A percentile compares a stretch with the other conserved stretches of the same genome.
Evolutionary conservation across 2,888 invertebrate genomes (phyloP).

Genomic region (Drosophila nigricruria): DNA sequence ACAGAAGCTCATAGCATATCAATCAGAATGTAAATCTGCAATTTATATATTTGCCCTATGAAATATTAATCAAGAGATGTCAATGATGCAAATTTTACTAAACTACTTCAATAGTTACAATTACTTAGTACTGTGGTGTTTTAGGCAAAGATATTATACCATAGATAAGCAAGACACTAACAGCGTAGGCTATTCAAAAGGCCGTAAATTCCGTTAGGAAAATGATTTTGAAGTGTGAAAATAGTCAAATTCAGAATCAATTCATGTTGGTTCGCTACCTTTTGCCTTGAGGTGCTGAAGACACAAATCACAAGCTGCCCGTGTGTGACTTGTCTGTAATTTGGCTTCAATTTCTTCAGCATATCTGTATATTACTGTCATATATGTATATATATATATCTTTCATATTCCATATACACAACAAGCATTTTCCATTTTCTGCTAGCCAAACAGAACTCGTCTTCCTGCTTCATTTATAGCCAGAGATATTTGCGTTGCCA

Average conservation of each 20-base stretch:
- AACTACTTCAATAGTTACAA: no score
- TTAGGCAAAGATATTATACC: no score
- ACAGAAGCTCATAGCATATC: background rate
- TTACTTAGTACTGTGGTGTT: no score
- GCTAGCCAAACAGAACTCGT: background rate
- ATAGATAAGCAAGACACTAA: no score
- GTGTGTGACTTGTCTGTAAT: background rate
- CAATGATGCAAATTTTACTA: background rate
- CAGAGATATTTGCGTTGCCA: slow-evolving; percentile 7
- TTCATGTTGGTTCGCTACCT: background rate
- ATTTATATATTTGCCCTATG: background rate
- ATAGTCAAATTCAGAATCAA: no score
- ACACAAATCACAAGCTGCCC: background rate
- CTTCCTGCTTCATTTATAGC: slow-evolving; percentile 9
- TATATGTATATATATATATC: background rate
- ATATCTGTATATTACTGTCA: background rate
- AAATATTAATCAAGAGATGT: background rate
- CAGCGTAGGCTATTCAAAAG: no score
- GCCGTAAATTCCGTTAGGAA: no score
- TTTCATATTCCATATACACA: background rate
- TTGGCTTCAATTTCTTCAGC: background rate
- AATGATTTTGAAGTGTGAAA: background rate
- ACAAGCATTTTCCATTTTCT: slow-evolving; percentile 7
- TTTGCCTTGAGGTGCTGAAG: background rate
- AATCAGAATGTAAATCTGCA: background rate